Evolutionary conservation across 2,113 vertebrate genomes (phyloP), one percentile per base, ranked within the genome.

Genomic region (Chlamydotis undulata): DNA sequence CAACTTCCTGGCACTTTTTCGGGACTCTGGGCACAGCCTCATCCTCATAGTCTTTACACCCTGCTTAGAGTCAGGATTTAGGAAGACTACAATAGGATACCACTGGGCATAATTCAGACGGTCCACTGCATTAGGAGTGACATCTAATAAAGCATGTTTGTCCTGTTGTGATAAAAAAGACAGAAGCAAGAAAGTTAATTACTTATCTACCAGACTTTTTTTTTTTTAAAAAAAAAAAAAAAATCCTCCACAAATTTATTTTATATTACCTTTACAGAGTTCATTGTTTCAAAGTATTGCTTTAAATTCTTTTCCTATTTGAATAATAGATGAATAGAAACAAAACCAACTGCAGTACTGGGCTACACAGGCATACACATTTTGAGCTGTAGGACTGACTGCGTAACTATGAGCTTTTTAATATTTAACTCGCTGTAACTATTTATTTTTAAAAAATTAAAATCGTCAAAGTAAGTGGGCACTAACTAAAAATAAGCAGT

Each of bases 51-150:
- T 99, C 97, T 99, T 99, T 68, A 99, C 99, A 33, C 99, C 99
- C 97, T 99, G 99, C 98, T 99, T 99, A 41, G 98, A 99, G 94
- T 99, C 99, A 3, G 99, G 99, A 97, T 99, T 99, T 83, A 99
- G 98, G 96, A 99, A 99, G 52, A 99, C 99, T 56, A 99, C 99
- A 50, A 99, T 99, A 16, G 99, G 99, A 97, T 99, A 99, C 99
- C 99, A 99, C 98, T 99, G 99, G 59, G 99, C 99, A 29, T 99
- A 99, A 97, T 99, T 99, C 93, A 99, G 98, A 75, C 99, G 98
- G 95, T 99, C 99, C 91, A 99, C 99, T 50, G 99, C 99, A 83
- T 99, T 99, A n/a, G 99, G 99, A 55, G 99, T 99, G 90, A 99
- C 99, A 95, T 99, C 99, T 96, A 99, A 96, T 85, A 99, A 98